Evolutionary conservation across 2,888 invertebrate genomes (phyloP), one percentile per base, ranked within the genome.

Genomic region (Hyppa rectilinea): DNA sequence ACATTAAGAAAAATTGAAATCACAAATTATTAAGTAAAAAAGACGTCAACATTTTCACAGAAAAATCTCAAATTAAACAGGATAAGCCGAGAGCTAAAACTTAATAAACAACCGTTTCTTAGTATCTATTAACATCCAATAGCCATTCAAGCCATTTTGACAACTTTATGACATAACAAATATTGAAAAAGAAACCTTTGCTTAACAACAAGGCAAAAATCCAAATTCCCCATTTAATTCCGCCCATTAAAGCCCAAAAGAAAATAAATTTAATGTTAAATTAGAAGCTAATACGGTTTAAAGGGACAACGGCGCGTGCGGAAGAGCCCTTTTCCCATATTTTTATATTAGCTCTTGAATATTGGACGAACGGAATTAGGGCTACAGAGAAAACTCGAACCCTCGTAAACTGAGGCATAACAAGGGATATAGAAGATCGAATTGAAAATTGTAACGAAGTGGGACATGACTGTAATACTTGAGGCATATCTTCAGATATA

Each of bases 271-370:
- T 14, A 23, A 66, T 56, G 20, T 52, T 34, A 68, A 76, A 81
- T 72, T 65, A 70, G 60, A 55, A 63, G 84, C 81, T 85, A 89
- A 88, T 89, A 85, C 81, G 82, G 80, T 86, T 87, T 80, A 81
- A 87, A 85, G 78, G 87, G 87, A 88, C 88, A 86, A 85, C 76
- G 87, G 78, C 78, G 83, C 79, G 75, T 70, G 50, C 75, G 58
- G 81, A 81, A 85, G 82, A 80, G 80, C 70, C 81, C 84, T 62
- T n/a, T 84, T 82, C 71, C 86, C 85, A 89, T 91, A 91, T 90
- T 90, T 90, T 90, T 89, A 87, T 91, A 91, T 91, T 92, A 89
- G 89, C 86, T 82, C 87, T 88, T 87, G 87, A 90, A 90, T 90
- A 90, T 91, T 89, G 88, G 88, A 78, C 85, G 84, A 85, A 84